These are phyloP conservation scores for Rhynchophorus ferrugineus DNA, from an alignment of 1,140 invertebrate species.

Conservation along the genomic window DNA sequence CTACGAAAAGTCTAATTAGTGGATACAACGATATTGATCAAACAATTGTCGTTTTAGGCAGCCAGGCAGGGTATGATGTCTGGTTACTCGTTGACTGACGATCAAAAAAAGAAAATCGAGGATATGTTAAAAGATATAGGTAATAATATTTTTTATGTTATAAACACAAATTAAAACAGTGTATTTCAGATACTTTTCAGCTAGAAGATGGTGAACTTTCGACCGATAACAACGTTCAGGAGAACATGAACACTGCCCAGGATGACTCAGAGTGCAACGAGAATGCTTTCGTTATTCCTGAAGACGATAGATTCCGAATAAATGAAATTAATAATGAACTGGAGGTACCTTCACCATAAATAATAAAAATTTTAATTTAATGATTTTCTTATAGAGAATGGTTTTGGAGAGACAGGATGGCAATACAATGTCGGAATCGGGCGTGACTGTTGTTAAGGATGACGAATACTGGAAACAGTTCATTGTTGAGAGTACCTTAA, in stretches of 20 bases:
- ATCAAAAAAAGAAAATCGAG: constrained; percentile 29
- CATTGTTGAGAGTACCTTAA: constrained; percentile 10
- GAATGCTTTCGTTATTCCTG: not conserved
- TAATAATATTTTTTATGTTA: too few species aligned
- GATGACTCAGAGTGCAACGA: not conserved
- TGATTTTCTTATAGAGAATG: not conserved
- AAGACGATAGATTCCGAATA: constrained; percentile 14
- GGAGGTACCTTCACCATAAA: constrained; percentile 4
- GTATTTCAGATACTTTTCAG: constrained; percentile 6
- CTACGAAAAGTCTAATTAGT: too few species aligned
- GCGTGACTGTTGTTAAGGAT: constrained; percentile 2
- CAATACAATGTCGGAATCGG: not conserved
- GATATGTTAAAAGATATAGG: constrained; percentile 24
- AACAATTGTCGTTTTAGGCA: constrained; percentile 25
- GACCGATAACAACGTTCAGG: not conserved
- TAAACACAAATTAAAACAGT: constrained; percentile 4
- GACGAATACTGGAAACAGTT: constrained; percentile 13
- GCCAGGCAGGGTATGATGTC: constrained; percentile 24
- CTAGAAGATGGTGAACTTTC: constrained; percentile 5
- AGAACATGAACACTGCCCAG: not conserved
- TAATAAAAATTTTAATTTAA: not conserved
- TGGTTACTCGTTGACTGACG: constrained; percentile 28
- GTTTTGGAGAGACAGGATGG: not conserved
- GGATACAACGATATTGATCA: constrained; percentile 25
- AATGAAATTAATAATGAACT: constrained; percentile 12